Percentiles rank a stretch among this genome's conserved stretches.
phyloP scores from a whole-genome alignment of 2,888 invertebrate genomes.

The Acleris holmiana region DNA sequence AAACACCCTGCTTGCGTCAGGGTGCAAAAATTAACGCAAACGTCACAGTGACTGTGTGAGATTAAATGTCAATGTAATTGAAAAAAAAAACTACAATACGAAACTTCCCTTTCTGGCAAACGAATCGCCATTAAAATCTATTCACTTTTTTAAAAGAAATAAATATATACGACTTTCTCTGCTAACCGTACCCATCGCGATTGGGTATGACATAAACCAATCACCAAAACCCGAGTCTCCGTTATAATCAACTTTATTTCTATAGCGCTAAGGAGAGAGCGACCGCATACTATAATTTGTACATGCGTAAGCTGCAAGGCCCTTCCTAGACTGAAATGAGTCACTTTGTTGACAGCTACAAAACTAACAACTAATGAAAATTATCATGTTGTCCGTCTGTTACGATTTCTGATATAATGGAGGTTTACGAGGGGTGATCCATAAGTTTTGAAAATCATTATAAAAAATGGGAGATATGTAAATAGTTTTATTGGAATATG shows the following conservation, averaged over 20 bases:
- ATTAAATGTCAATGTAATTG: too few species aligned
- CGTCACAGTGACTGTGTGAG: too few species aligned
- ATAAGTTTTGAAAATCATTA: too few species aligned
- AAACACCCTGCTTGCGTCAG: too few species aligned
- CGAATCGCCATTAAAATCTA: too few species aligned
- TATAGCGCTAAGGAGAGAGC: not conserved
- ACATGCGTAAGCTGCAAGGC: conserved; percentile 43
- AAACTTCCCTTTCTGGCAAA: too few species aligned
- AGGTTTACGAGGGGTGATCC: too few species aligned
- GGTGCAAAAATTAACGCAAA: too few species aligned
- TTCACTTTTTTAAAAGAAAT: not conserved
- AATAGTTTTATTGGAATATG: too few species aligned
- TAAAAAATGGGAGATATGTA: too few species aligned
- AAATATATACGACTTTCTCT: not conserved
- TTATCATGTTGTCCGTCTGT: not conserved
- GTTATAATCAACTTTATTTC: conserved; percentile 7
- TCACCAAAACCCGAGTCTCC: not conserved
- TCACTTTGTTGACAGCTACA: conserved; percentile 39
- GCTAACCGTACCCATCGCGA: conserved; percentile 13
- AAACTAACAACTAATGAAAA: conserved; percentile 10
- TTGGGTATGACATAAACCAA: not conserved
- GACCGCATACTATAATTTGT: not conserved
- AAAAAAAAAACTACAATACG: too few species aligned
- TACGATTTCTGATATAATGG: not conserved
- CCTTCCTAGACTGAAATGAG: conserved; percentile 42